Evolutionary conservation across 2,797 vertebrate species (phyloP).

Genomic region (Choloepus didactylus): DNA sequence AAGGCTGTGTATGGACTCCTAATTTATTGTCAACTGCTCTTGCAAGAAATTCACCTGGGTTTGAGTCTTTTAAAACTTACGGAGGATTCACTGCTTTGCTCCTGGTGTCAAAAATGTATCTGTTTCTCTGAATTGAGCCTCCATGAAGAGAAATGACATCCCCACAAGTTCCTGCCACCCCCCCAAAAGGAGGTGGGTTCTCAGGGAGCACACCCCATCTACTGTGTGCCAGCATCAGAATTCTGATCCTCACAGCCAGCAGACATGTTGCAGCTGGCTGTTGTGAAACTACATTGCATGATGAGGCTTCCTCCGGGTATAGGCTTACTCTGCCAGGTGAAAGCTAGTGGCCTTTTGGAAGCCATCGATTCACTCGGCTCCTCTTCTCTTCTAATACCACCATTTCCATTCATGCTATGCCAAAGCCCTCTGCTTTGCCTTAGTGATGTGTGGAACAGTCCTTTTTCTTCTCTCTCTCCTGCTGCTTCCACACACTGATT

Average conservation of each 20-base stretch:
- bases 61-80: neutral
- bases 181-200: constrained; percentile 73
- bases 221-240: constrained; percentile 64
- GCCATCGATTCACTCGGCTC: neutral
- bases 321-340: neutral
- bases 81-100: neutral
- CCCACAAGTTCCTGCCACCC: neutral
- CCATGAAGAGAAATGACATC: neutral
- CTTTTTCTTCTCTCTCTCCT: neutral
- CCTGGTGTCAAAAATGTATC: neutral
- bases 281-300: neutral
- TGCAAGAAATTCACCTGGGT: neutral
- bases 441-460: neutral
- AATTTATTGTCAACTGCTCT: too few relatives aligned
- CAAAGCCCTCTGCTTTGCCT: neutral
- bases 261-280: neutral
- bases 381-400: neutral
- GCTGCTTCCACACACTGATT: accelerated
- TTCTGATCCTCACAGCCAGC: constrained; percentile 71
- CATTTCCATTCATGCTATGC: neutral
- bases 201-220: constrained; percentile 77
- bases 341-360: neutral
- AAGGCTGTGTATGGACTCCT: neutral
- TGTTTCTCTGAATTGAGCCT: neutral
- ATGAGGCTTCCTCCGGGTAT: constrained; percentile 63